These are phyloP conservation scores for Andrena flavipes DNA, from an alignment of 2,888 invertebrate species.

Conservation along the genomic window DNA sequence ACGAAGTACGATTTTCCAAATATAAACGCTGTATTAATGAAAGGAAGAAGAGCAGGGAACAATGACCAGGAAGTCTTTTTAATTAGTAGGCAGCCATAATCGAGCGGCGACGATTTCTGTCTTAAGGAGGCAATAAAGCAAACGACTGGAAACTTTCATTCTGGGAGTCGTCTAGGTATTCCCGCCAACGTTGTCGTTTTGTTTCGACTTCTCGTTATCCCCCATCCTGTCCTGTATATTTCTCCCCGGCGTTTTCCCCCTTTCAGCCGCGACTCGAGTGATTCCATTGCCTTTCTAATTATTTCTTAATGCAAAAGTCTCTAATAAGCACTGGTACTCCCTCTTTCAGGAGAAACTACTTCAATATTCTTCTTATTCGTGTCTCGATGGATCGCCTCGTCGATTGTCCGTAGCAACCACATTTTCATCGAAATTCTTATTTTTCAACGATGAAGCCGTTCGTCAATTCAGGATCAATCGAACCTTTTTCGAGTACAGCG, in stretches of 20 bases:
- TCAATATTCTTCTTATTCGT: not conserved
- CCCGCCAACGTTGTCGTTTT: slow-evolving; percentile 20
- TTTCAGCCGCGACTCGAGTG: not conserved
- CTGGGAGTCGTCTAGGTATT: slow-evolving; percentile 30
- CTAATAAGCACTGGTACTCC: not conserved
- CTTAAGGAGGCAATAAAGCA: slow-evolving; percentile 45
- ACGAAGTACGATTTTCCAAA: not conserved
- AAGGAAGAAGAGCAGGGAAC: not conserved
- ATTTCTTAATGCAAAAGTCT: not conserved
- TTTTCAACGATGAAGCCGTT: no score
- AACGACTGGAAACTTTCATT: slow-evolving; percentile 40
- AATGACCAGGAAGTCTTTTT: slow-evolving; percentile 22
- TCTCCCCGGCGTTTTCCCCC: not conserved
- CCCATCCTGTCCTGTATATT: not conserved
- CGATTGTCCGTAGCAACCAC: not conserved
- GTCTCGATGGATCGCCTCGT: not conserved
- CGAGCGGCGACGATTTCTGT: slow-evolving; percentile 38
- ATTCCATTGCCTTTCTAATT: not conserved
- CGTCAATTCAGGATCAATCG: no score
- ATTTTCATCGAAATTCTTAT: no score
- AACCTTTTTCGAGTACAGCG: no score
- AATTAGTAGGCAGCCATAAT: slow-evolving; percentile 56
- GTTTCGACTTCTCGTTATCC: slow-evolving; percentile 21
- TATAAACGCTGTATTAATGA: not conserved
- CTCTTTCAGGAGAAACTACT: not conserved